Evolutionary conservation across 1,140 invertebrate species (phyloP), one percentile per base, ranked within the genome.

Genomic region (Neoseiulus cucumeris): DNA sequence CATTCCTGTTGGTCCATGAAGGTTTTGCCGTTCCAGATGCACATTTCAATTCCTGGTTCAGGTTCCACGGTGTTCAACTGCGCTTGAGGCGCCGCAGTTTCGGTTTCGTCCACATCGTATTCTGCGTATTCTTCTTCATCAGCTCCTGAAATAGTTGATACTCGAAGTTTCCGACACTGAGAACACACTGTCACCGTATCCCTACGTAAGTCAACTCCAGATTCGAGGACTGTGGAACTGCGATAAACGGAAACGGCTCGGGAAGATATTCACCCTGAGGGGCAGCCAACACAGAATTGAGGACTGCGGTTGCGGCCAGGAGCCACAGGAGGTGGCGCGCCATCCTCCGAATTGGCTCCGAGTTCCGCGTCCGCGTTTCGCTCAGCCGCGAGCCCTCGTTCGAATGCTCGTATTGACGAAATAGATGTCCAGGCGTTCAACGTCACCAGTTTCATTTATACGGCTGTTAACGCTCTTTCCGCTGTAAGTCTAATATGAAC

Each of bases 1-100:
- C 82, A 84, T 25, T 75, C 76, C 65, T 82, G 78, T 7, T 82
- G 82, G 55, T 84, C 82, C 1, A 75, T 72, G 73, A 82, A 83
- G 64, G 72, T 74, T 69, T 75, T 71, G 22, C 79, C 80, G 55
- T 81, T 59, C 51, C 51, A 59, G 22, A 59, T 25, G 9, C 51
- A 59, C 51, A 59, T 59, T 2, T 59, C 51, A 14, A 59, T 59
- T 17, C 51, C 51, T 1, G 51, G 51, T 9, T 59, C 51, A 1
- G 51, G 33, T 9, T 59, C 51, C 14, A 59, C 51, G 1, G 51
- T 59, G 51, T 33, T 33, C 25, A 33, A 59, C 14, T n/a, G 51
- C 33, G 25, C 51, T 9, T 59, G 14, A 2, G 51, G 51, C 14
- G 33, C 14, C 17, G 22, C 25, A 1, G 51, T 59, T 59, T 59